Evolutionary conservation across 2,113 vertebrate species (phyloP).

Genomic region (Hemicordylus capensis): DNA sequence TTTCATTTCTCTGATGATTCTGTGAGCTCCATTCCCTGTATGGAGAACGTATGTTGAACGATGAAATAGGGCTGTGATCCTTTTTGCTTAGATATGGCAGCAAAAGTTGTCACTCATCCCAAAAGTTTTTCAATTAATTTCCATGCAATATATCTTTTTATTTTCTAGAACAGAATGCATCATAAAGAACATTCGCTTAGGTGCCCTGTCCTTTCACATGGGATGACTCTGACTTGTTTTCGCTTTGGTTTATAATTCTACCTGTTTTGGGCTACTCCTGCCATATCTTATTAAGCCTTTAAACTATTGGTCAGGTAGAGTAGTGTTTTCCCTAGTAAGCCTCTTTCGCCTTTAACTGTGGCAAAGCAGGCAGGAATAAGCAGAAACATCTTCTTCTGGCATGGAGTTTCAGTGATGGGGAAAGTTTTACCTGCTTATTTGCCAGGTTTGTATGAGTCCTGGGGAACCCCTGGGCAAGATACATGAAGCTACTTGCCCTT

Average conservation of each 20-base stretch:
- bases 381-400: not conserved
- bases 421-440: not conserved
- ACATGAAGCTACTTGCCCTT: not conserved
- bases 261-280: not conserved
- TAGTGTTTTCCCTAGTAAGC: too few relatives aligned
- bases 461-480: not conserved
- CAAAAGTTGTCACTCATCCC: not conserved
- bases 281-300: too few relatives aligned
- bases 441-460: not conserved
- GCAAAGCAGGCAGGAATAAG: not conserved
- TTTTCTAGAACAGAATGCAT: not conserved
- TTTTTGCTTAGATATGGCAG: slow-evolving; percentile 25
- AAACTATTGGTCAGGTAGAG: not conserved
- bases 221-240: not conserved
- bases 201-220: not conserved
- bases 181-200: not conserved
- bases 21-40: not conserved
- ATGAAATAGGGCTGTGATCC: slow-evolving; percentile 4
- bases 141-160: not conserved
- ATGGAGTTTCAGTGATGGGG: not conserved
- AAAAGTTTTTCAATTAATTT: not conserved
- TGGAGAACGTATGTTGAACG: slow-evolving; percentile 13
- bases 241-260: not conserved
- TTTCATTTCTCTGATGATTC: slow-evolving; percentile 31
- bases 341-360: too few relatives aligned